Conservation (phyloP, 2,888 invertebrate species). For the Tipula unca region DNA sequence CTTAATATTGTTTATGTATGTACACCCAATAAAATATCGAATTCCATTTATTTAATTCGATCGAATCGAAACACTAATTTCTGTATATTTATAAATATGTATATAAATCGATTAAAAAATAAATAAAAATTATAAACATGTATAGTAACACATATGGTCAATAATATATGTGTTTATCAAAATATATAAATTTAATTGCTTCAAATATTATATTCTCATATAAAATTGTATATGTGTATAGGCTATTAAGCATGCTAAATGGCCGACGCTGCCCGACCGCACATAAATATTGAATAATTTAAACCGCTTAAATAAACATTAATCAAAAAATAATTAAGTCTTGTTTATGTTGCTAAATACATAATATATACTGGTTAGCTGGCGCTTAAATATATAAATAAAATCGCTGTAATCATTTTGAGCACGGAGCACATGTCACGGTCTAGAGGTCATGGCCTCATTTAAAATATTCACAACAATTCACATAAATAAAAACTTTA, state of each 20-base stretch:
- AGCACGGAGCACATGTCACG: background rate
- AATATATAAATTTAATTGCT: background rate
- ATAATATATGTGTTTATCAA: background rate
- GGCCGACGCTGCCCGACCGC: background rate
- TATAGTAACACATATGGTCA: background rate
- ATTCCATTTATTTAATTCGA: background rate
- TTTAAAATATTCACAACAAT: background rate
- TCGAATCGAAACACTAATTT: background rate
- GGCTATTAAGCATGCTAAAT: background rate
- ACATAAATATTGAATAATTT: background rate
- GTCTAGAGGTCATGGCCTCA: background rate
- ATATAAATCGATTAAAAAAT: background rate
- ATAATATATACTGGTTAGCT: background rate
- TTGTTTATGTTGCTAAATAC: background rate
- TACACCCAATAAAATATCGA: background rate
- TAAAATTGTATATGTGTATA: background rate
- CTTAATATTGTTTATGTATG: too few relatives aligned
- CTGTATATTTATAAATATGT: background rate
- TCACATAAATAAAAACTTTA: too few relatives aligned
- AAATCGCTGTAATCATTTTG: background rate
- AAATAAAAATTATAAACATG: background rate
- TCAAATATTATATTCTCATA: background rate
- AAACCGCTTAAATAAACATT: background rate
- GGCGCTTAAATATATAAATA: background rate
- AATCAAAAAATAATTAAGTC: background rate